Percentiles rank a stretch among this genome's conserved stretches.
These are phyloP conservation scores for Danio aesculapii DNA, from an alignment of 2,797 vertebrate genomes.

Conservation along the genomic window DNA sequence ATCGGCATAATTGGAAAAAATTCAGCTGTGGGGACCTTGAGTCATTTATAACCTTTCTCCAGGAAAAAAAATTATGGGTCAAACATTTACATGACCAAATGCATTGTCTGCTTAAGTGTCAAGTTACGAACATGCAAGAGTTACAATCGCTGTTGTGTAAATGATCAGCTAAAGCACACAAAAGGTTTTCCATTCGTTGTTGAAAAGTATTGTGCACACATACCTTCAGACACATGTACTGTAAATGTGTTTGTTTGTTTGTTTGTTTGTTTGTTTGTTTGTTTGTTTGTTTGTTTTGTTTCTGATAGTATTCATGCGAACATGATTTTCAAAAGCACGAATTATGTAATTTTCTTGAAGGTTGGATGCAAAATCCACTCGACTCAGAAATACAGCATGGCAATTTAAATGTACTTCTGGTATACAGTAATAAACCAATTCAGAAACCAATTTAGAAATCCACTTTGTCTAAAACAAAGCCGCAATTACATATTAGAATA, in stretches of 20 bases:
- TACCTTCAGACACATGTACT: not conserved
- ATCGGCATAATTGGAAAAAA: no score
- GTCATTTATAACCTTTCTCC: no score
- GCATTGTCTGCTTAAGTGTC: no score
- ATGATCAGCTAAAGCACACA: no score
- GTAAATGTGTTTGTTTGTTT: not conserved
- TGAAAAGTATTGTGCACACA: no score
- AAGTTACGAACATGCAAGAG: no score
- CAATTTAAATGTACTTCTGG: not conserved
- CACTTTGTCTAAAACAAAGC: slow-evolving; percentile 17
- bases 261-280: not conserved
- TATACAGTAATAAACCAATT: slow-evolving; percentile 4
- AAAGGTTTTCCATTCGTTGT: no score
- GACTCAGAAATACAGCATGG: not conserved
- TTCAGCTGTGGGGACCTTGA: no score
- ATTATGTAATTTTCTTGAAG: not conserved
- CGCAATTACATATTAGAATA: slow-evolving; percentile 25
- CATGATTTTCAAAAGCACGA: not conserved
- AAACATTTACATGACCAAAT: no score
- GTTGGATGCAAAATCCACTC: not conserved
- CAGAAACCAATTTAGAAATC: slow-evolving; percentile 26
- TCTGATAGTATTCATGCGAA: not conserved
- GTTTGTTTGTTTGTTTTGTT: not conserved
- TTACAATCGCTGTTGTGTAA: no score
- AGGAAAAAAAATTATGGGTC: no score